Conservation (phyloP, 2,888 invertebrate genomes). For the Ophion ellenae region DNA sequence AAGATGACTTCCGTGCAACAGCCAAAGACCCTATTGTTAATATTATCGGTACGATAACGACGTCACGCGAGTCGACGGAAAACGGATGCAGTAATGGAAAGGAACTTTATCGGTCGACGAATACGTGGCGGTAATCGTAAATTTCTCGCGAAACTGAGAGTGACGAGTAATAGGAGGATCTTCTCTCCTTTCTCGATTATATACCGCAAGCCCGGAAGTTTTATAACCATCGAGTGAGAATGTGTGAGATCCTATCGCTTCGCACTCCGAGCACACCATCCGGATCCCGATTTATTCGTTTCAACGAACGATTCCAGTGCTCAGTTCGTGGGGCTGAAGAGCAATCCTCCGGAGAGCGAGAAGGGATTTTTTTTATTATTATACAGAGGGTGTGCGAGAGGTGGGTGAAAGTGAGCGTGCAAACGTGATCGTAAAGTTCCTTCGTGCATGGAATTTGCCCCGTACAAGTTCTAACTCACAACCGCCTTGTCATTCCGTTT, state of each 20-base stretch:
- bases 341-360: slow-evolving; percentile 23
- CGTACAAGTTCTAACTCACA: slow-evolving; percentile 35
- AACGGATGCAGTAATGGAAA: background rate
- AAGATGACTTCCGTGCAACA: no score
- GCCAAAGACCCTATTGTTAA: no score
- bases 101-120: slow-evolving; percentile 37
- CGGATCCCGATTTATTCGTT: slow-evolving; percentile 57
- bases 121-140: slow-evolving; percentile 57
- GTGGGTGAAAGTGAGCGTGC: slow-evolving; percentile 1
- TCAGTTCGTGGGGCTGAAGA: slow-evolving; percentile 43
- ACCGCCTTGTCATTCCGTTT: slow-evolving; percentile 32
- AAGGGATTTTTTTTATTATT: background rate
- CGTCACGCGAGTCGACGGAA: background rate
- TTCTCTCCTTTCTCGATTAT: slow-evolving; percentile 24
- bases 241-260: slow-evolving; percentile 27
- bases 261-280: slow-evolving; percentile 38
- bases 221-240: slow-evolving; percentile 43
- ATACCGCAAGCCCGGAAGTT: slow-evolving; percentile 34
- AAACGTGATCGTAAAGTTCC: slow-evolving; percentile 56
- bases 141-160: slow-evolving; percentile 43
- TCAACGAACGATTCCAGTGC: slow-evolving; percentile 41
- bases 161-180: slow-evolving; percentile 40
- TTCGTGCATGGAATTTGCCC: slow-evolving; percentile 57
- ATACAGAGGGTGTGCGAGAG: slow-evolving; percentile 13
- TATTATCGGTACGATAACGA: background rate